Evolutionary conservation across 2,888 invertebrate genomes (phyloP), one percentile per base, ranked within the genome.

Genomic region (Stegophylla sp.): DNA sequence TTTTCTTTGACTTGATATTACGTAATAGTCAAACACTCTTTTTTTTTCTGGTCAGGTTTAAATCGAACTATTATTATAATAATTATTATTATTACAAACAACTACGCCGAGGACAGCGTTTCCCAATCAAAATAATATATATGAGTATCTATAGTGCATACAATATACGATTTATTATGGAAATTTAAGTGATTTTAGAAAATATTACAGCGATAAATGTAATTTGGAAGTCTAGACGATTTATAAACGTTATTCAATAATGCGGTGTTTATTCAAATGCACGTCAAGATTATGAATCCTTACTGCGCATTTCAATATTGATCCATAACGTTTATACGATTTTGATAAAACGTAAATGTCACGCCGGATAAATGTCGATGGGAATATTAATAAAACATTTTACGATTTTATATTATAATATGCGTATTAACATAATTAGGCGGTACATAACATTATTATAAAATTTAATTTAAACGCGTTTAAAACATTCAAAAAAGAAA

Each of bases 351-450:
- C 63, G 48, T 51, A 51, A 64, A 75, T 75, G n/a, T 26, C 12
- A 41, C 17, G 51, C n/a, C n/a, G n/a, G 17, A 12, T 23, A 75
- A n/a, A 20, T 20, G 10, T 34, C 5, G 20, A 63, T 12, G 48
- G 26, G 34, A 34, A n/a, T 66, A 77, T 69, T 28, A 77, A 77
- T 67, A 77, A 77, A 77, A 77, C 77, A 67, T 77, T 59, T 67
- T 48, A 56, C 15, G 9, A n/a, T n/a, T n/a, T n/a, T n/a, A n/a
- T n/a, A n/a, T n/a, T n/a, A n/a, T n/a, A n/a, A n/a, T n/a, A n/a
- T n/a, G 17, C 0, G 45, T 48, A 63, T 61, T 43, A 41, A 28
- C 15, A 72, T 20, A 63, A 28, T n/a, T n/a, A n/a, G n/a, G n/a
- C n/a, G n/a, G 2, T 43, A 66, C 28, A 43, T 43, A n/a, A 69